A percentile compares a stretch with the other conserved stretches of the same genome.
Evolutionary conservation across 1,140 invertebrate species (phyloP).

Genomic region (Caerostris extrusa): DNA sequence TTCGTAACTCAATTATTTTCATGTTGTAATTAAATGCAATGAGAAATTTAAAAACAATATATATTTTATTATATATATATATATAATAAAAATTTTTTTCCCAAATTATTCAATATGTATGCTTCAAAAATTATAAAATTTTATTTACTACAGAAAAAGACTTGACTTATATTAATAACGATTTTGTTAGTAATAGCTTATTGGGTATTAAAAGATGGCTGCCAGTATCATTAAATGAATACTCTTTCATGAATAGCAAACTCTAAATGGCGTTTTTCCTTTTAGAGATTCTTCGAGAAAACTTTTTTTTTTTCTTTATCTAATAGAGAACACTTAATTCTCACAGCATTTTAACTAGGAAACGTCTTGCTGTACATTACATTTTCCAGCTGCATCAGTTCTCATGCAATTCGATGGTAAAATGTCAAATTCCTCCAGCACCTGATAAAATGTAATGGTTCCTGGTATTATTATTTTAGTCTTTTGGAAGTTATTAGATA

Average conservation of each 20-base stretch:
- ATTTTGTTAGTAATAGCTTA: too few relatives aligned
- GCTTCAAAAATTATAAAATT: too few relatives aligned
- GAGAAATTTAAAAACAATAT: too few relatives aligned
- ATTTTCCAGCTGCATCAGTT: background rate
- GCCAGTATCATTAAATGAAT: background rate
- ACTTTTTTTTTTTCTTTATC: background rate
- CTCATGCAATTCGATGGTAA: background rate
- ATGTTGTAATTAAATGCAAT: too few relatives aligned
- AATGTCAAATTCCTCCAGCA: background rate
- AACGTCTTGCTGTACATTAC: background rate
- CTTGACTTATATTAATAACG: too few relatives aligned
- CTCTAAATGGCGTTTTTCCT: background rate
- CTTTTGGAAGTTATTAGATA: slow-evolving; percentile 35
- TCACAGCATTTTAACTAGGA: slow-evolving; percentile 2
- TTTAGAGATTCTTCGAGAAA: slow-evolving; percentile 5
- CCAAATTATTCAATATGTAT: too few relatives aligned
- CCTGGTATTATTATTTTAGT: slow-evolving; percentile 36
- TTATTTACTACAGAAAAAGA: too few relatives aligned
- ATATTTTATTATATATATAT: too few relatives aligned
- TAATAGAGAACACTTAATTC: background rate
- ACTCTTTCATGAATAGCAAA: background rate
- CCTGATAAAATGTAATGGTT: slow-evolving; percentile 32
- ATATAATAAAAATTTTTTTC: too few relatives aligned
- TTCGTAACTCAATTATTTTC: too few relatives aligned
- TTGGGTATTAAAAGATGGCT: too few relatives aligned